Evolutionary conservation across 2,113 vertebrate species (phyloP).

Genomic region (Zosterops pallidus): DNA sequence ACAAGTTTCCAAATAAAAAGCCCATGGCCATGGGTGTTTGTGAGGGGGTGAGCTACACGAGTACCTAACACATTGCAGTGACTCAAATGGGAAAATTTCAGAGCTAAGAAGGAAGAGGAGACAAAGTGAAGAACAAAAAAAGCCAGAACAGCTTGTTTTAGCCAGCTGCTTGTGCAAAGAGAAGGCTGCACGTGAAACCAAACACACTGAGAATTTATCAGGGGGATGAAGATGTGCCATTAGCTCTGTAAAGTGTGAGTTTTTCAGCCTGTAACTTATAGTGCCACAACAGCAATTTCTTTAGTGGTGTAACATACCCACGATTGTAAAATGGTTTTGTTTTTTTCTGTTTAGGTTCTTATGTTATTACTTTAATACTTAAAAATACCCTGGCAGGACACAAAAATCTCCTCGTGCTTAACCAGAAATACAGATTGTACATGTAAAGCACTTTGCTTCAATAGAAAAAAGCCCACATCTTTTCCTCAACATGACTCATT

Average conservation of each 20-base stretch:
- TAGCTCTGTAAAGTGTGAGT: neutral
- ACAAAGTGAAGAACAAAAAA: neutral
- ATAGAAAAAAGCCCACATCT: neutral
- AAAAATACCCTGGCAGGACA: neutral
- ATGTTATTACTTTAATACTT: neutral
- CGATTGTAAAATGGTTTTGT: neutral
- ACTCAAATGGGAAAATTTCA: neutral
- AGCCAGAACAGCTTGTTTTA: neutral
- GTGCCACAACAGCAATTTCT: neutral
- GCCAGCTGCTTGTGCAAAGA: neutral
- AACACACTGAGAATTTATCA: neutral
- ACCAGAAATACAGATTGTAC: neutral
- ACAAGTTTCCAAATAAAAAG: neutral
- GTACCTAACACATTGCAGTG: neutral
- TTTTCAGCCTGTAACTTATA: neutral
- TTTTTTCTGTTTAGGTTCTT: neutral
- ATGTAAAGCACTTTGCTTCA: neutral
- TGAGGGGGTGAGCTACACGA: neutral
- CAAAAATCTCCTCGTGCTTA: neutral
- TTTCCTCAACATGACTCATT: neutral
- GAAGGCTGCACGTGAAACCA: neutral
- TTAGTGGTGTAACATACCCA: neutral
- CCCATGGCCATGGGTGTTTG: neutral
- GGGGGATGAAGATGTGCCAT: neutral
- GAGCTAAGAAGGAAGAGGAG: neutral